Percentiles rank a stretch among this genome's conserved stretches.
Conservation (phyloP, 2,113 vertebrate genomes). For the Tragelaphus strepsiceros region DNA sequence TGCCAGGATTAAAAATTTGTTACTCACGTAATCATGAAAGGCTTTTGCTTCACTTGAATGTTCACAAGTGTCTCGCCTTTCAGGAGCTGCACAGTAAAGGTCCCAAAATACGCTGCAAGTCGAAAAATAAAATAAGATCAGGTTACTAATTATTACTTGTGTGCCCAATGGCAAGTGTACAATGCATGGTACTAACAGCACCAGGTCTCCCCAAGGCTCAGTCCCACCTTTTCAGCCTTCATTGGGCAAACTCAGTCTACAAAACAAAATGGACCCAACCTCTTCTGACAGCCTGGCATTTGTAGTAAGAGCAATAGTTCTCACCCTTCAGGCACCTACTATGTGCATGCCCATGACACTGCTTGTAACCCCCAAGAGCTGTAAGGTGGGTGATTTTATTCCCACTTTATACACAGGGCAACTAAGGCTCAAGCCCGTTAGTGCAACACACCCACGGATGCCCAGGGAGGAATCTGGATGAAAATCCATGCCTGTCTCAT, state of each 20-base stretch:
- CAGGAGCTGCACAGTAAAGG: constrained; percentile 98
- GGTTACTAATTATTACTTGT: constrained; percentile 56
- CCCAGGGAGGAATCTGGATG: background rate
- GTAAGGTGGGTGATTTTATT: background rate
- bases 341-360: background rate
- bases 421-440: background rate
- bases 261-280: background rate
- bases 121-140: constrained; percentile 63
- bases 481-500: background rate
- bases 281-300: background rate
- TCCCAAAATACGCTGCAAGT: constrained; percentile 97
- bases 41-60: constrained; percentile 99
- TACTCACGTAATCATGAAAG: constrained; percentile 99
- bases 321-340: background rate
- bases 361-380: background rate
- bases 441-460: background rate
- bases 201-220: constrained; percentile 6
- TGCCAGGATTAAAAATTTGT: constrained; percentile 78
- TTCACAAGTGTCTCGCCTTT: constrained; percentile 99
- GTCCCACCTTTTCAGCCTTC: background rate
- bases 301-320: background rate
- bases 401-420: background rate
- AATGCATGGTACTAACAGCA: background rate
- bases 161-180: background rate
- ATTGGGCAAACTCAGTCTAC: background rate